Evolutionary conservation across 2,113 vertebrate genomes (phyloP).

Genomic region (Mormyrus iriodes): DNA sequence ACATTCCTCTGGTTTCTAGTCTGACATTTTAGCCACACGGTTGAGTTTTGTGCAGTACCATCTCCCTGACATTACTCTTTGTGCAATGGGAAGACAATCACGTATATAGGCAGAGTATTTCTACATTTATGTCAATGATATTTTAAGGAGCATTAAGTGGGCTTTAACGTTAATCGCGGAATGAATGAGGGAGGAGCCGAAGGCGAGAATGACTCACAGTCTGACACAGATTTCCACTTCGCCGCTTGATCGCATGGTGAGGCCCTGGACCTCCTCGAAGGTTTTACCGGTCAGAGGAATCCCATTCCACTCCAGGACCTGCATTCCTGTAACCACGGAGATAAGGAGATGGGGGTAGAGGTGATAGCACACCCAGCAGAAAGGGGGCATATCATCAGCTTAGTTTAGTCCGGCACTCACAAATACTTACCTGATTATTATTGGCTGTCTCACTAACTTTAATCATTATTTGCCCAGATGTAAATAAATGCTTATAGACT

Average conservation of each 20-base stretch:
- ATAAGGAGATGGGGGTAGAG: too few relatives aligned
- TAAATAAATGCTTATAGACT: background rate
- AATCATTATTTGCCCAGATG: background rate
- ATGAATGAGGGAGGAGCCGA: background rate
- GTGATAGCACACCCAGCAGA: background rate
- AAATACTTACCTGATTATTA: background rate
- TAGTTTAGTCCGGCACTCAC: background rate
- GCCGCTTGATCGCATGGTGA: constrained; percentile 79
- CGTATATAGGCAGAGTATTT: background rate
- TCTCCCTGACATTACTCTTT: background rate
- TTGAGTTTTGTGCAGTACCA: background rate
- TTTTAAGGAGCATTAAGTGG: background rate
- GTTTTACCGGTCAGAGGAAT: constrained; percentile 84
- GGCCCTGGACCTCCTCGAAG: constrained; percentile 92
- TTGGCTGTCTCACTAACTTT: background rate
- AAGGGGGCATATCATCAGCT: background rate
- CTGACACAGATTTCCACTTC: constrained; percentile 98
- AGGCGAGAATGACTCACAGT: constrained; percentile 81
- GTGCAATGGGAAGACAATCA: background rate
- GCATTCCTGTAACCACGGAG: constrained; percentile 75
- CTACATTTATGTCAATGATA: background rate
- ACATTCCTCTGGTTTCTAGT: background rate
- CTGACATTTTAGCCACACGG: background rate
- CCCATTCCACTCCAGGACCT: constrained; percentile 95
- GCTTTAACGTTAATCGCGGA: background rate